Conservation (phyloP, 2,888 invertebrate species). For the Pristionchus mayeri region DNA sequence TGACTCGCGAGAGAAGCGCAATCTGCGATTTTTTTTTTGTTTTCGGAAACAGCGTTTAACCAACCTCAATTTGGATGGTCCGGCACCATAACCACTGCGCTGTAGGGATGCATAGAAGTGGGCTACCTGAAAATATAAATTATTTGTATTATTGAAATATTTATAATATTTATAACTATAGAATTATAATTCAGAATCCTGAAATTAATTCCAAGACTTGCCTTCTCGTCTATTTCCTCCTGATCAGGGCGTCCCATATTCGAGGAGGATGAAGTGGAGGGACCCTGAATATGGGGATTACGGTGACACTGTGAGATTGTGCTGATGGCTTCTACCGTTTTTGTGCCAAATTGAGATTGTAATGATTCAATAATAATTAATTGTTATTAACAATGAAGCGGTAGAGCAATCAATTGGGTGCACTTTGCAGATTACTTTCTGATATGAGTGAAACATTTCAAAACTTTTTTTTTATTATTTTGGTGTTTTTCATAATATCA, state of each 20-base stretch:
- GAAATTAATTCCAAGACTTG: neutral
- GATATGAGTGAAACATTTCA: too few relatives aligned
- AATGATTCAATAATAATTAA: too few relatives aligned
- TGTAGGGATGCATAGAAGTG: constrained; percentile 95
- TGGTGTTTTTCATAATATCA: too few relatives aligned
- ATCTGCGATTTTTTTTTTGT: constrained; percentile 80
- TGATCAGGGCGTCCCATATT: constrained; percentile 32
- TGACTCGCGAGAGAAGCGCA: constrained; percentile 92
- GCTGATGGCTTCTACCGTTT: too few relatives aligned
- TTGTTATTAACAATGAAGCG: too few relatives aligned
- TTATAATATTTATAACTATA: neutral
- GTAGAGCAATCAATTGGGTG: too few relatives aligned
- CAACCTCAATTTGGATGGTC: constrained; percentile 95
- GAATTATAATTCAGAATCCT: neutral
- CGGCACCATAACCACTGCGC: constrained; percentile 96
- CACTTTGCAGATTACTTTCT: too few relatives aligned
- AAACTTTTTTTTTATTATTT: too few relatives aligned
- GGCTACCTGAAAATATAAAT: constrained; percentile 86
- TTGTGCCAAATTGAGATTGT: too few relatives aligned
- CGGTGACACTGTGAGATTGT: too few relatives aligned
- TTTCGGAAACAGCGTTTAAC: neutral
- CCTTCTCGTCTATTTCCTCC: constrained; percentile 76
- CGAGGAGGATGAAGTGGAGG: constrained; percentile 27
- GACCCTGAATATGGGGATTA: neutral
- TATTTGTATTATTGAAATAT: constrained; percentile 76